Evolutionary conservation across 2,797 vertebrate genomes (phyloP).

Genomic region (Characodon lateralis): DNA sequence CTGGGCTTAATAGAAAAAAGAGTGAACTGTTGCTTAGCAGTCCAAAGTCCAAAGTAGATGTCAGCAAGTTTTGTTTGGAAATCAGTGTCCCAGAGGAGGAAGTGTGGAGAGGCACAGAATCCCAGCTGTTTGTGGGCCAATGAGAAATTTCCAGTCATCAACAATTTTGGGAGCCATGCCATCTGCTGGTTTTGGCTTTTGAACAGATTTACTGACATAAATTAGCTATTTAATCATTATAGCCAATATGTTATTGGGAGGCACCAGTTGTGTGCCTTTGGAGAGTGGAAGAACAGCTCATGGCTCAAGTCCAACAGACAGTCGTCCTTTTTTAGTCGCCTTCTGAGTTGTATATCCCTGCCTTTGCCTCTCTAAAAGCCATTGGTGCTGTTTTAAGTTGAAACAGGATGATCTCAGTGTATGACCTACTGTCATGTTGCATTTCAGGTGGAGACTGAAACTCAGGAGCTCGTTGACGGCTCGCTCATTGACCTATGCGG

Average conservation of each 20-base stretch:
- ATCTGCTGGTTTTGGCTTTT: not conserved
- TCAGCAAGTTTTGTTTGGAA: not conserved
- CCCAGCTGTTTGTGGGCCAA: not conserved
- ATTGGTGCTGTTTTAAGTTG: no score
- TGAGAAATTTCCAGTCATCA: not conserved
- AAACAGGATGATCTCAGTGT: not conserved
- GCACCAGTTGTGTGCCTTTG: no score
- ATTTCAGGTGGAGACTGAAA: constrained; percentile 91
- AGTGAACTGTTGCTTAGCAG: not conserved
- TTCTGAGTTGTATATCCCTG: not conserved
- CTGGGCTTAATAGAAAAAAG: not conserved
- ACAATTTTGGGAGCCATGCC: not conserved
- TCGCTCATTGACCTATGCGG: constrained; percentile 97
- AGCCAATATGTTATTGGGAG: not conserved
- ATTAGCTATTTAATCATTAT: not conserved
- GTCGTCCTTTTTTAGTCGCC: not conserved
- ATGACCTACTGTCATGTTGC: not conserved
- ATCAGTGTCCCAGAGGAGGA: not conserved
- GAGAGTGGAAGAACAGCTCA: no score
- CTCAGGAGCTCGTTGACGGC: constrained; percentile 94
- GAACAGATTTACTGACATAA: not conserved
- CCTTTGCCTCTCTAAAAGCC: not conserved
- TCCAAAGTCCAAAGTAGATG: not conserved
- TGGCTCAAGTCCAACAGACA: not conserved
- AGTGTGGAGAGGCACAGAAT: not conserved